Evolutionary conservation across 2,113 vertebrate species (phyloP), one percentile per base, ranked within the genome.

Genomic region (Ondatra zibethicus): DNA sequence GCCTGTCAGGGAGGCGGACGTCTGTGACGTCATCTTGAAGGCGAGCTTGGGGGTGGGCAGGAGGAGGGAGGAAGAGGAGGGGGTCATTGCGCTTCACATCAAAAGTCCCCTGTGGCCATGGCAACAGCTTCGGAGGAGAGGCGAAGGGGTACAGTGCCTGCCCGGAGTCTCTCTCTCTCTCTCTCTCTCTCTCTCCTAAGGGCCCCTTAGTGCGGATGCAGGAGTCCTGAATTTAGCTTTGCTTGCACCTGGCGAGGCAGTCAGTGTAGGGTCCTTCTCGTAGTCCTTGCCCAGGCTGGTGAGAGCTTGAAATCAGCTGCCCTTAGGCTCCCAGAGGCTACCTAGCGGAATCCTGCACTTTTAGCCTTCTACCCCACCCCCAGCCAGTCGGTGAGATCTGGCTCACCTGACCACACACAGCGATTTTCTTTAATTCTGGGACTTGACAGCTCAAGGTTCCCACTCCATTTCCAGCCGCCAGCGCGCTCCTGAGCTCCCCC

Each of bases 11-110:
- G 98, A 98, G 98, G 91, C 84, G 97, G 98, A 98, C 96, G 97
- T 96, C 97, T 97, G 96, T 99, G 99, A 99, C 98, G 99, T 99
- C 99, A 99, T 95, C 97, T 93, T 52, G 94, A 96, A 98, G 98
- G 97, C 97, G 65, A 97, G 97, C 6, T 58, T 19, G 17, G 77
- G 92, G 81, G 80, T n/a, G 96, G 96, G 97, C 19, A 58, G 97
- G 92, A 93, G 95, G 93, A 93, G 29, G 78, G 93, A 73, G 88
- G 29, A 14, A 93, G 95, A 16, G 89, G 96, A 66, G 81, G 61
- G 58, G 91, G 90, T 92, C 97, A 93, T 97, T 36, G 77, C 90
- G 93, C 97, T 99, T 98, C 99, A 98, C 97, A 98, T 98, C 98
- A 98, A 99, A 99, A 99, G 98, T 98, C 98, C 98, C 98, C 92